Evolutionary conservation across 1,140 invertebrate species (phyloP).

Genomic region (Drosophila guanche): DNA sequence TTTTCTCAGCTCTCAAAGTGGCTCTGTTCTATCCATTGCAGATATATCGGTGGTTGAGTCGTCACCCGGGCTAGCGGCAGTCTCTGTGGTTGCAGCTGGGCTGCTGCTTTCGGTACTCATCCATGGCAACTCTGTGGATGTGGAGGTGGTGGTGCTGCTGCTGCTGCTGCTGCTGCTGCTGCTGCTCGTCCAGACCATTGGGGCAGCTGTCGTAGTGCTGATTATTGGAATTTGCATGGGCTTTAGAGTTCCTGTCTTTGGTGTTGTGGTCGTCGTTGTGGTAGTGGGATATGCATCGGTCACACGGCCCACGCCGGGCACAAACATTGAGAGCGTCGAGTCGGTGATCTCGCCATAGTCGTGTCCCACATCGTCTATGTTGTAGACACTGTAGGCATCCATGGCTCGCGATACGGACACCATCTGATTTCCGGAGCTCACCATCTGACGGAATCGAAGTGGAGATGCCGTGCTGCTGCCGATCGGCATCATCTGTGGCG

Average conservation of each 20-base stretch:
- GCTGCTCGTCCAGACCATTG: no score
- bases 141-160: no score
- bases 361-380: constrained; percentile 60
- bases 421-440: constrained; percentile 14
- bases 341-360: constrained; percentile 60
- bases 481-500: not conserved
- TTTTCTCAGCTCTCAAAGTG: no score
- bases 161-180: no score
- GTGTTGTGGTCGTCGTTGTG: constrained; percentile 20
- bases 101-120: no score
- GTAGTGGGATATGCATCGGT: constrained; percentile 41
- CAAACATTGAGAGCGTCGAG: constrained; percentile 49
- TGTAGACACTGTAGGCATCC: constrained; percentile 60
- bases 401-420: constrained; percentile 53
- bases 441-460: constrained; percentile 41
- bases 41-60: no score
- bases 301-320: constrained; percentile 57
- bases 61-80: no score
- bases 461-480: constrained; percentile 30
- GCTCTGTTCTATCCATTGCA: no score
- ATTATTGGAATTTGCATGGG: no score
- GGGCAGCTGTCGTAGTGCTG: no score
- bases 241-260: not conserved
- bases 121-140: no score
- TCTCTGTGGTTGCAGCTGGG: no score